These are phyloP conservation scores for Escarpia spicata DNA, from an alignment of 2,888 invertebrate genomes.

Conservation along the genomic window DNA sequence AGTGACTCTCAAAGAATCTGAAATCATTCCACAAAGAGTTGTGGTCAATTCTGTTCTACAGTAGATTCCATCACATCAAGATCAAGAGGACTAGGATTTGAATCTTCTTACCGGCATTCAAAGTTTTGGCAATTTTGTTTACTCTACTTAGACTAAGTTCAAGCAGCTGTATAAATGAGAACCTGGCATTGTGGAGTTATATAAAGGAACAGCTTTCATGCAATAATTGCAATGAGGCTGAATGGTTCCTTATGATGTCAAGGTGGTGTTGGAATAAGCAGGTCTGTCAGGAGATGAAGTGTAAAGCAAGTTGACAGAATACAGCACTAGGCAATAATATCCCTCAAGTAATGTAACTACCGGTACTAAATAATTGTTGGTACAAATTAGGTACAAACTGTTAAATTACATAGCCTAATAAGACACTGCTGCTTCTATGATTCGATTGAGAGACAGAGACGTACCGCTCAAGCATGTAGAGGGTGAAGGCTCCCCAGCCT, in stretches of 20 bases:
- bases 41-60: not conserved
- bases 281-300: not conserved
- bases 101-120: not conserved
- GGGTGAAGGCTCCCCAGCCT: conserved; percentile 49
- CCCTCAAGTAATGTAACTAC: not conserved
- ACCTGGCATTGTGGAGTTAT: not conserved
- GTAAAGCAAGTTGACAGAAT: not conserved
- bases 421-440: not conserved
- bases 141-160: not conserved
- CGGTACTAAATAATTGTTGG: not conserved
- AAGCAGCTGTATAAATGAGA: not conserved
- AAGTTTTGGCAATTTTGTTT: not conserved
- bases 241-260: not conserved
- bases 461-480: conserved; percentile 58
- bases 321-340: not conserved
- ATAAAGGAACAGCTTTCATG: not conserved
- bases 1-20: conserved; percentile 53
- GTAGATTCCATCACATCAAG: not conserved
- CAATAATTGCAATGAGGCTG: not conserved
- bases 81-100: not conserved
- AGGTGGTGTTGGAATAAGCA: not conserved
- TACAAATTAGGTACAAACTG: not conserved
- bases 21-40: conserved; percentile 19
- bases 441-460: not conserved
- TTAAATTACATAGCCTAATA: not conserved